Evolutionary conservation across 2,113 vertebrate genomes (phyloP), one percentile per base, ranked within the genome.

Genomic region (Nothocercus nigrocapillus): DNA sequence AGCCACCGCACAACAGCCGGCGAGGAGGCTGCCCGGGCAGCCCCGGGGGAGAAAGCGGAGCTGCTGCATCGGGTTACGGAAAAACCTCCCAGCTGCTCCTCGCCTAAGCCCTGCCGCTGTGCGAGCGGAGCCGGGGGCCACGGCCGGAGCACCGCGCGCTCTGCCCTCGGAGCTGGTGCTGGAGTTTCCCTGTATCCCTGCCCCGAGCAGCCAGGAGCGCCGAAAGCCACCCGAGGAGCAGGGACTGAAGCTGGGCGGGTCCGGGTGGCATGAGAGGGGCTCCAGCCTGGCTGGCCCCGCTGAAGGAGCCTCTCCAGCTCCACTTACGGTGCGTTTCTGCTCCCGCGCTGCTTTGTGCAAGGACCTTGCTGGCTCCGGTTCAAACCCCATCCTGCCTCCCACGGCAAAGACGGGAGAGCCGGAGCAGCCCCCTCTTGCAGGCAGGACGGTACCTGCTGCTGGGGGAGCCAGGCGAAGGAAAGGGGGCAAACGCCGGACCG

Each of bases 11-110:
- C 30, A 32, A 51, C 61, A 66, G 61, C 47, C 40, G 47, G 42
- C 78, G 42, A 42, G 16, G 53, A 54, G 66, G 53, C 22, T 32
- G 45, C 28, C 24, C 8, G 28, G 40, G 40, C 32, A 47, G 73
- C 11, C 27, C 36, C 61, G 5, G 5, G 20, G 42, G 28, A 22
- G 47, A 94, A 89, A 94, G 89, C 12, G 11, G 54, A 96, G 88
- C 85, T 82, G 59, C 72, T 92, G 85, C 75, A 87, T 86, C 82
- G 25, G 38, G 3, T 94, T 96, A 94, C 68, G 38, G 90, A 80
- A 76, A 42, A 80, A 75, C 49, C 0, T 32, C 19, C 64, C 92
- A 92, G 82, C 93, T 90, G 85, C 51, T 59, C 74, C 27, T 12
- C 27, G 49, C 24, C 38, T 83, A 36, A 77, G 21, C 45, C 77